Percentiles rank a stretch among this genome's conserved stretches.
phyloP scores from a whole-genome alignment of 2,113 vertebrate species.

The Astur gentilis region DNA sequence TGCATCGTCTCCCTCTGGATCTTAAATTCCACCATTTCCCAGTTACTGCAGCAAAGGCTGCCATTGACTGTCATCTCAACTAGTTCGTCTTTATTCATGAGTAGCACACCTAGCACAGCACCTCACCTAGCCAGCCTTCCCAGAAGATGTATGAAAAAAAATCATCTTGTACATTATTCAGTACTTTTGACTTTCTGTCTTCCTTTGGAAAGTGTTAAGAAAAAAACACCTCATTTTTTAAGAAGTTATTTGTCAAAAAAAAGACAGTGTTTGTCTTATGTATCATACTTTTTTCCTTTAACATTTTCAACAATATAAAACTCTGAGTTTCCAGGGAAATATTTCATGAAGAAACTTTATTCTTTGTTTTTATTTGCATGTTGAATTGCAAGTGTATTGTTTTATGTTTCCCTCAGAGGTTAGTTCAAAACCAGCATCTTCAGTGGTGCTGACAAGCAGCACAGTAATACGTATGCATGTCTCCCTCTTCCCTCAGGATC shows the following conservation, averaged over 20 bases:
- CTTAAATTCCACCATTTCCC: background rate
- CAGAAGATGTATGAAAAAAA: background rate
- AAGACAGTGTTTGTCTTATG: background rate
- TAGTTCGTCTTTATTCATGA: background rate
- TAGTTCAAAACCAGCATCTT: constrained; percentile 1
- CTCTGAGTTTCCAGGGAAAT: background rate
- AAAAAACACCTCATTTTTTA: background rate
- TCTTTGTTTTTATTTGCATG: constrained; percentile 7
- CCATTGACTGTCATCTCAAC: background rate
- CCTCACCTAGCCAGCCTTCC: background rate
- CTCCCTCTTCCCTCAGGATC: background rate
- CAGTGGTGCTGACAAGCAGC: background rate
- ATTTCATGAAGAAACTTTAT: background rate
- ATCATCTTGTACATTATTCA: background rate
- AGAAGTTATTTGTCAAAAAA: background rate
- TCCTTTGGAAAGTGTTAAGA: background rate
- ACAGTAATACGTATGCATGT: background rate
- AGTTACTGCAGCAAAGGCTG: background rate
- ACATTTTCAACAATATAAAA: background rate
- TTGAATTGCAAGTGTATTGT: background rate
- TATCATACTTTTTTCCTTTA: background rate
- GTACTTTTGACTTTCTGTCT: background rate
- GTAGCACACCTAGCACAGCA: background rate
- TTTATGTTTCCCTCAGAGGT: background rate
- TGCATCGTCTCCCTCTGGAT: background rate